These are phyloP conservation scores for Lampris megalopsis DNA, from an alignment of 2,113 vertebrate genomes.

Conservation along the genomic window DNA sequence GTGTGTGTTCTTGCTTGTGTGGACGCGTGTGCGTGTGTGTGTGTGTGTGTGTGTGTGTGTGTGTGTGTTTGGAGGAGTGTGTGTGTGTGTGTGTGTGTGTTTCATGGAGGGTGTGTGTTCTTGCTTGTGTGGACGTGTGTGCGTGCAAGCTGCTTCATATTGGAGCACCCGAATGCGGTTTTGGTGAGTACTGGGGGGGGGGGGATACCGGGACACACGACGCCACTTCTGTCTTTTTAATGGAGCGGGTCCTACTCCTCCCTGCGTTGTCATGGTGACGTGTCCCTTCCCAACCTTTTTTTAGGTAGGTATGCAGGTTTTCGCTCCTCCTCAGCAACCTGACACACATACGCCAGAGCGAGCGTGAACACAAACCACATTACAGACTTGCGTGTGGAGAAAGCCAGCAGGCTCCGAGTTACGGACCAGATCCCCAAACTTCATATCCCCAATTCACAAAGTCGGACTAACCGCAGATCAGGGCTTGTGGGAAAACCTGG, in stretches of 20 bases:
- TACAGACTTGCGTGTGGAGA: constrained; percentile 28
- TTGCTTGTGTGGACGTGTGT: not conserved
- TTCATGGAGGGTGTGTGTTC: not conserved
- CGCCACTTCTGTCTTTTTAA: constrained; percentile 68
- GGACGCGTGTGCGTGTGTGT: constrained; percentile 1
- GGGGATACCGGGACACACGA: constrained; percentile 55
- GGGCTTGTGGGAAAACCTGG: constrained; percentile 22
- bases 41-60: not conserved
- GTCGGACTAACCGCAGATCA: constrained; percentile 34
- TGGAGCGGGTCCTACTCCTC: constrained; percentile 71
- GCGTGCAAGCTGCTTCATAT: constrained; percentile 13
- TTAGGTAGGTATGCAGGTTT: constrained; percentile 73
- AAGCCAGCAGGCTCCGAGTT: constrained; percentile 6
- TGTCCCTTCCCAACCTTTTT: constrained; percentile 77
- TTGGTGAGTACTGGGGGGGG: constrained; percentile 21
- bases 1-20: too few relatives aligned
- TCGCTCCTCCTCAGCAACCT: constrained; percentile 65
- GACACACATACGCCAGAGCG: constrained; percentile 65
- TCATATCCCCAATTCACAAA: not conserved
- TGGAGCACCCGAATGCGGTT: constrained; percentile 6
- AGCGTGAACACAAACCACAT: constrained; percentile 37
- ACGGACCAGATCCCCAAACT: constrained; percentile 31
- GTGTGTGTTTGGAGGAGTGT: not conserved
- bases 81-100: constrained; percentile 2
- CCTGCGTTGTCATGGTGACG: constrained; percentile 81